Percentiles rank a stretch among this genome's conserved stretches.
phyloP scores from a whole-genome alignment of 2,113 vertebrate genomes.

The Leucoraja erinaceus region DNA sequence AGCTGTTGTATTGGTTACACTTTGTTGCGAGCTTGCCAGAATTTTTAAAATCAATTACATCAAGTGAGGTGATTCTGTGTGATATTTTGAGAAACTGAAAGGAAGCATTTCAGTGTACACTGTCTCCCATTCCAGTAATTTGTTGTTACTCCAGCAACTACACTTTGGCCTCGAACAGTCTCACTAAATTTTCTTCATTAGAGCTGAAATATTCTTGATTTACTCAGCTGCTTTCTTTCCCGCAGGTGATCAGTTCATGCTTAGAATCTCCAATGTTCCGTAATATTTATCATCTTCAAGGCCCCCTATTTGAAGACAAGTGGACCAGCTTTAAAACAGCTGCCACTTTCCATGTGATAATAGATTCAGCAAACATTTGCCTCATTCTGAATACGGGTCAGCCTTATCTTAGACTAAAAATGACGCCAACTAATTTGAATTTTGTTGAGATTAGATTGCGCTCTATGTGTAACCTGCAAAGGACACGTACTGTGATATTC shows the following conservation, averaged over 20 bases:
- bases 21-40: conserved; percentile 59
- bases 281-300: conserved; percentile 53
- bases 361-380: not conserved
- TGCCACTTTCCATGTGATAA: conserved; percentile 53
- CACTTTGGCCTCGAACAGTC: not conserved
- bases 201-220: conserved; percentile 33
- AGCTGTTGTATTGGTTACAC: conserved; percentile 48
- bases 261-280: conserved; percentile 40
- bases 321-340: conserved; percentile 56
- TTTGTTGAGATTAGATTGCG: not conserved
- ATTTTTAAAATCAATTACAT: conserved; percentile 52
- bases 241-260: conserved; percentile 47
- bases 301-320: conserved; percentile 54
- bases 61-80: conserved; percentile 54
- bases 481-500: not conserved
- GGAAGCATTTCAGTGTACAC: not conserved
- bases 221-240: conserved; percentile 59
- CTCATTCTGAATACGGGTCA: not conserved
- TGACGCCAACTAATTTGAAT: conserved; percentile 4
- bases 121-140: not conserved
- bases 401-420: not conserved
- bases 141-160: not conserved
- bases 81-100: conserved; percentile 64
- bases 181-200: not conserved
- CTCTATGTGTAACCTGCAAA: not conserved